A percentile compares a stretch with the other conserved stretches of the same genome.
phyloP scores from a whole-genome alignment of 1,140 invertebrate species.

The Calephelis nemesis region DNA sequence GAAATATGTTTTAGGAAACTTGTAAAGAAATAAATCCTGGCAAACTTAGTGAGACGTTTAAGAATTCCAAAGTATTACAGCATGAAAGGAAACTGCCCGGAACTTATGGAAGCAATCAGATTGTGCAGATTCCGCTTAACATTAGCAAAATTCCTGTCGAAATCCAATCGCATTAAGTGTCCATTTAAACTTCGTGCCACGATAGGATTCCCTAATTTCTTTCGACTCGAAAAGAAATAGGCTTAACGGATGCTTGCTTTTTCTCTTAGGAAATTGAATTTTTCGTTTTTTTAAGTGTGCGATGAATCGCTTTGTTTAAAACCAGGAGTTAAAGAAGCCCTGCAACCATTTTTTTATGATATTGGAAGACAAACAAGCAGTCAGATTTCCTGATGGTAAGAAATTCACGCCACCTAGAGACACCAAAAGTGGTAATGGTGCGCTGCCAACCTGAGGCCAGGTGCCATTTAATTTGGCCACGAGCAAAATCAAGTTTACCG shows the following conservation, averaged over 20 bases:
- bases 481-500: no score
- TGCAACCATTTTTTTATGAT: no score
- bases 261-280: conserved; percentile 17
- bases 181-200: conserved; percentile 66
- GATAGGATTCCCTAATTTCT: conserved; percentile 59
- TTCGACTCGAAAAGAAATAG: conserved; percentile 37
- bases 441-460: no score
- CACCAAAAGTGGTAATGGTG: no score
- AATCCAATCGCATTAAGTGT: conserved; percentile 69
- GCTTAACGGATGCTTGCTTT: conserved; percentile 11
- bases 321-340: no score
- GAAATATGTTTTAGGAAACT: conserved; percentile 18
- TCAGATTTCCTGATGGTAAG: no score
- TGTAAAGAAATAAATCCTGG: conserved; percentile 20
- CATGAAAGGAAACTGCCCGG: conserved; percentile 68
- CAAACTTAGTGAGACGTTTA: conserved; percentile 23
- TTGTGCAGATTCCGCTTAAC: conserved; percentile 70
- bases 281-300: background rate
- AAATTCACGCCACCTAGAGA: no score
- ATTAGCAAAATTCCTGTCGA: conserved; percentile 70
- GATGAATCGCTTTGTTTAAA: no score
- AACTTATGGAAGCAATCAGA: conserved; percentile 76
- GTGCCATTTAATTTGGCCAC: no score
- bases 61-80: conserved; percentile 67
- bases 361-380: no score